Evolutionary conservation across 2,888 invertebrate species (phyloP).

Genomic region (Clostera curtula): DNA sequence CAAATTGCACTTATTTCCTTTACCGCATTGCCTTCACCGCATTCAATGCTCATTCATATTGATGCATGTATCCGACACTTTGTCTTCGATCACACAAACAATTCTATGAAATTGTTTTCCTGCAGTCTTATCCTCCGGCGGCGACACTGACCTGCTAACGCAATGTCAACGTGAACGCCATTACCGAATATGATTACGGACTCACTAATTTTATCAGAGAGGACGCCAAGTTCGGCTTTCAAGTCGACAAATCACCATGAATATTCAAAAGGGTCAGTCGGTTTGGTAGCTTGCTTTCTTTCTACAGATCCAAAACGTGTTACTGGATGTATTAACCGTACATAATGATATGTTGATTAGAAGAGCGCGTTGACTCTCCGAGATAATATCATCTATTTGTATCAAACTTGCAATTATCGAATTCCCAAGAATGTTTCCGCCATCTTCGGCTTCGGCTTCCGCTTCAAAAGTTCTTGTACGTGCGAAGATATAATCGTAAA

Average conservation of each 20-base stretch:
- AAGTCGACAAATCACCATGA: slow-evolving; percentile 14
- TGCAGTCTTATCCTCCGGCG: slow-evolving; percentile 29
- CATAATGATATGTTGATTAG: too few relatives aligned
- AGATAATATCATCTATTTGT: too few relatives aligned
- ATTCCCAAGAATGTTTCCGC: too few relatives aligned
- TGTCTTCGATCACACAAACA: slow-evolving; percentile 25
- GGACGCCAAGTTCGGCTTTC: slow-evolving; percentile 31
- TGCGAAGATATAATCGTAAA: too few relatives aligned
- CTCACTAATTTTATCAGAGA: slow-evolving; percentile 31
- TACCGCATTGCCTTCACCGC: slow-evolving; percentile 18
- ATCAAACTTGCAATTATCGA: too few relatives aligned
- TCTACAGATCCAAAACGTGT: too few relatives aligned
- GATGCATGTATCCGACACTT: slow-evolving; percentile 27
- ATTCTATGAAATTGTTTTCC: slow-evolving; percentile 49
- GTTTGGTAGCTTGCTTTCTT: slow-evolving; percentile 9
- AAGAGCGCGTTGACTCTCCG: too few relatives aligned
- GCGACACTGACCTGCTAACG: slow-evolving; percentile 55
- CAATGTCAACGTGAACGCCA: slow-evolving; percentile 43
- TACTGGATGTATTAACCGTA: too few relatives aligned
- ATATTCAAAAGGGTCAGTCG: slow-evolving; percentile 31
- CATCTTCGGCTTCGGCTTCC: too few relatives aligned
- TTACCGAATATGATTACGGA: slow-evolving; percentile 29
- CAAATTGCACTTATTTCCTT: too few relatives aligned
- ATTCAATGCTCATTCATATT: slow-evolving; percentile 30
- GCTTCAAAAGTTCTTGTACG: too few relatives aligned